phyloP scores from a whole-genome alignment of 2,113 vertebrate genomes.

The Butastur rufipennis region DNA sequence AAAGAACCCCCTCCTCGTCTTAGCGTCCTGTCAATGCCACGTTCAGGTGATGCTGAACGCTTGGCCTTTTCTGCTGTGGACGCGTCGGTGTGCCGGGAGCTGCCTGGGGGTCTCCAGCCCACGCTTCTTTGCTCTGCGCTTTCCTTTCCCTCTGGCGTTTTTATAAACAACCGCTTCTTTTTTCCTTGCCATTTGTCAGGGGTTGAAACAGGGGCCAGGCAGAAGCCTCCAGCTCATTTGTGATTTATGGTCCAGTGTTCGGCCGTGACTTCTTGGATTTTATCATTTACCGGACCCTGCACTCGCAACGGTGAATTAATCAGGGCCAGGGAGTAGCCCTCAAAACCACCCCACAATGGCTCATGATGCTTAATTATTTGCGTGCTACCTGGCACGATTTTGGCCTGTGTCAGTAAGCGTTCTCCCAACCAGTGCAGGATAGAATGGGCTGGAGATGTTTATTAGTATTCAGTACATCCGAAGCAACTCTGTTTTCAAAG shows the following conservation, averaged over 20 bases:
- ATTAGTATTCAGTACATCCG: accelerated
- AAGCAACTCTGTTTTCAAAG: not conserved
- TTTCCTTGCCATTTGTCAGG: not conserved
- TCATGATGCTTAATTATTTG: not conserved
- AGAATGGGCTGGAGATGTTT: not conserved
- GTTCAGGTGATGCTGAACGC: not conserved
- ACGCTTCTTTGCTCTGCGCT: accelerated
- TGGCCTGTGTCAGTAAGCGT: accelerated
- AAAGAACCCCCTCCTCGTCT: not conserved
- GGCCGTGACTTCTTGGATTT: not conserved
- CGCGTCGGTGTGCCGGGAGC: not conserved
- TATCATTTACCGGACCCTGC: not conserved
- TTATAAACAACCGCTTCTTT: not conserved
- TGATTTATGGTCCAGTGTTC: not conserved
- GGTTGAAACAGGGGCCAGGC: not conserved
- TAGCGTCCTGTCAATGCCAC: accelerated
- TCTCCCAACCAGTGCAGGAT: not conserved
- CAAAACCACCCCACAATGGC: not conserved
- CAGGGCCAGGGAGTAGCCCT: not conserved
- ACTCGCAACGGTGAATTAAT: not conserved
- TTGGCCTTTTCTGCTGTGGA: not conserved
- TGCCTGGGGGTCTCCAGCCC: not conserved
- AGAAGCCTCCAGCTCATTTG: not conserved
- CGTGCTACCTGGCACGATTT: not conserved
- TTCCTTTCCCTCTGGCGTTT: not conserved